phyloP scores from a whole-genome alignment of 2,888 invertebrate species.

The Aplocera efformata region DNA sequence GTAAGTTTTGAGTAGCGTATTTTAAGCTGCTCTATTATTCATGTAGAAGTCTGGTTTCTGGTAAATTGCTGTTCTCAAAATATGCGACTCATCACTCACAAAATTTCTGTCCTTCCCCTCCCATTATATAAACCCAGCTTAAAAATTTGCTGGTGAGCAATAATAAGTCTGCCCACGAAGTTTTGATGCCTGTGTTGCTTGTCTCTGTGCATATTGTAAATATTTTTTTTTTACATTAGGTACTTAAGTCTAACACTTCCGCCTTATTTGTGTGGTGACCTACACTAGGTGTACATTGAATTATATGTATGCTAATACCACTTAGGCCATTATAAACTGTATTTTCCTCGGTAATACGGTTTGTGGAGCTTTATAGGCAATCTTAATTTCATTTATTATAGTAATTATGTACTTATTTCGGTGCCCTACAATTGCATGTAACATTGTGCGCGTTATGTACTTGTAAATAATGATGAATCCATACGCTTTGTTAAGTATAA shows the following conservation, averaged over 20 bases:
- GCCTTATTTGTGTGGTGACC: constrained; percentile 67
- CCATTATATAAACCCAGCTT: constrained; percentile 5
- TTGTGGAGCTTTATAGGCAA: constrained; percentile 28
- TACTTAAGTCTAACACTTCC: constrained; percentile 62
- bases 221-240: no score
- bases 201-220: constrained; percentile 76
- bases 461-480: constrained; percentile 77
- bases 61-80: no score
- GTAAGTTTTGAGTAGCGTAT: no score
- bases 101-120: no score
- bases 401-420: constrained; percentile 65
- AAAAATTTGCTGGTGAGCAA: constrained; percentile 42
- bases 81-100: no score
- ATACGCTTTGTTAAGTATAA: constrained; percentile 78
- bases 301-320: constrained; percentile 30
- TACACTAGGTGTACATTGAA: constrained; percentile 26
- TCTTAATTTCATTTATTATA: constrained; percentile 38
- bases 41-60: no score
- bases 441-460: constrained; percentile 60
- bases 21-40: no score
- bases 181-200: constrained; percentile 58
- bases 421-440: constrained; percentile 70
- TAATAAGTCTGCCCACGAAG: constrained; percentile 49
- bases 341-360: constrained; percentile 15
- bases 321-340: constrained; percentile 29